Evolutionary conservation across 2,113 vertebrate genomes (phyloP), one percentile per base, ranked within the genome.

Genomic region (Theristicus caerulescens): DNA sequence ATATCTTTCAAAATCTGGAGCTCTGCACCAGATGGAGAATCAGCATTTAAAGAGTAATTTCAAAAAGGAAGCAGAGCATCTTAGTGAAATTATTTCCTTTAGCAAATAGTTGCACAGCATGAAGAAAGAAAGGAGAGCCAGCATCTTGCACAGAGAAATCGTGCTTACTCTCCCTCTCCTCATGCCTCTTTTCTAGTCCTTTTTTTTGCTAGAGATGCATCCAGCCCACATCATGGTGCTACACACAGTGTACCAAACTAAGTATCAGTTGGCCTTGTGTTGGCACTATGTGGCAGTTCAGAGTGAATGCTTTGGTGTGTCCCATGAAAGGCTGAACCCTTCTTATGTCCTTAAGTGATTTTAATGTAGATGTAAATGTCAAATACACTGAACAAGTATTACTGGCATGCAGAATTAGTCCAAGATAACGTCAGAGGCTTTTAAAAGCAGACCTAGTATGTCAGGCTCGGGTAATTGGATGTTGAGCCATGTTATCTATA

Each of bases 21-120:
- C 58, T 82, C 54, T 79, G 84, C 40, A 85, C 62, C 88, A 95
- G 94, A 91, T 96, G 95, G 94, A 94, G 81, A 94, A 84, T 76
- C 94, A 66, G 61, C 81, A 72, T 83, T 94, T 87, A 52, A 62
- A 87, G 77, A 85, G 34, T 87, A 87, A 89, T 93, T 94, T 82
- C 81, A 69, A 3, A 2, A 76, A 94, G 86, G 83, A 92, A 95
- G 72, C 6, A 4, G 52, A 93, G 47, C 46, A 29, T 91, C 91
- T 83, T 44, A 13, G 80, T 59, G 65, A 91, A 91, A 91, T 91
- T 64, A 92, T 94, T 95, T 96, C 91, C 88, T 92, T 93, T 78
- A 94, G 78, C 80, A 92, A 92, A 82, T 61, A 93, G 88, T 78
- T 82, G 90, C 88, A 88, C 72, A 92, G 80, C 61, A 49, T 88